These are phyloP conservation scores for Heliopora coerulea DNA, from an alignment of 92 coral and sea anemone genomes.

Conservation along the genomic window DNA sequence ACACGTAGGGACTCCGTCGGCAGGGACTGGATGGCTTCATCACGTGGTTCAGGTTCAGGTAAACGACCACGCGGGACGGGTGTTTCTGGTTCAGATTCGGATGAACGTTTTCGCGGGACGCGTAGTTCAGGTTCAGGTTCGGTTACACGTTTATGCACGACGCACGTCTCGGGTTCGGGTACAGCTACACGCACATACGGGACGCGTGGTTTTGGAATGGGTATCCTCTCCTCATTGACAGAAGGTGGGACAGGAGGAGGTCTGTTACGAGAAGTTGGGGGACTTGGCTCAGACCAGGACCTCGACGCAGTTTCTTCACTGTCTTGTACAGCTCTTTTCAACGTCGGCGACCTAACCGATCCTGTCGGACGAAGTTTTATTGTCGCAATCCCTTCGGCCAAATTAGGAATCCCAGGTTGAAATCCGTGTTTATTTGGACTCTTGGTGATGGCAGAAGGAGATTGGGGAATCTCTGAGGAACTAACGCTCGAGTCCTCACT, in stretches of 20 bases:
- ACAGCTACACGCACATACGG: not conserved
- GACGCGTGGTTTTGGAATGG: constrained; percentile 23
- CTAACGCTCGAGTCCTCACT: constrained; percentile 49
- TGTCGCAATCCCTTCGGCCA: constrained; percentile 45
- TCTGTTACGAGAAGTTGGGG: constrained; percentile 63
- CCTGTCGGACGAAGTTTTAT: constrained; percentile 25
- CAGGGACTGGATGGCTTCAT: not conserved
- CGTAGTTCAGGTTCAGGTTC: not conserved
- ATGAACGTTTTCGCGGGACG: not conserved
- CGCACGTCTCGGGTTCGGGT: too few species aligned
- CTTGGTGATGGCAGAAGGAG: constrained; percentile 4
- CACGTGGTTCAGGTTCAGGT: not conserved
- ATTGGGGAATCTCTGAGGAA: not conserved
- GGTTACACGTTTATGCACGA: not conserved
- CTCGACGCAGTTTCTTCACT: not conserved
- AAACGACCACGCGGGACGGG: not conserved
- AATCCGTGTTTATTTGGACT: constrained; percentile 38
- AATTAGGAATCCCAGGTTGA: constrained; percentile 39
- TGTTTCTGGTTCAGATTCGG: constrained; percentile 7
- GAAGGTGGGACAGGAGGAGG: constrained; percentile 85
- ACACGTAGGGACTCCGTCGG: too few species aligned
- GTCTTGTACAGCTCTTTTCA: not conserved
- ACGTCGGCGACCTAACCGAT: not conserved
- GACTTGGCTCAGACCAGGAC: not conserved
- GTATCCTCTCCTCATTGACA: constrained; percentile 21